Percentiles rank a stretch among this genome's conserved stretches.
phyloP scores from a whole-genome alignment of 2,113 vertebrate species.

The Bubo bubo region DNA sequence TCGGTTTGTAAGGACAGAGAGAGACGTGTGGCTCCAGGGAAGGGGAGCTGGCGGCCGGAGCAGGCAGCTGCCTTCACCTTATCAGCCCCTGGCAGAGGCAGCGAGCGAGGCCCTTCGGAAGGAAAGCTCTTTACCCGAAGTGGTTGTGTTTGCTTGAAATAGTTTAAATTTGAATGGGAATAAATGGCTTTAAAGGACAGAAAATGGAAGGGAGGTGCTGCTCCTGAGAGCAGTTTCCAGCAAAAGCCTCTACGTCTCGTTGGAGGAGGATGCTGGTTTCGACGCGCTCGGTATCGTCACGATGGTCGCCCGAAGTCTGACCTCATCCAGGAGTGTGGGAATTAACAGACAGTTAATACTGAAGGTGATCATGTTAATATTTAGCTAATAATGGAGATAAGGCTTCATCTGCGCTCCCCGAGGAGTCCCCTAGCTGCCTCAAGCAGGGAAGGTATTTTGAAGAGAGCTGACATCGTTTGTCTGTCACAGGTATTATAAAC shows the following conservation, averaged over 20 bases:
- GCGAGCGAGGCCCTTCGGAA: background rate
- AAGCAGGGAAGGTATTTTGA: background rate
- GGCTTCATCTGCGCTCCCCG: fast-evolving
- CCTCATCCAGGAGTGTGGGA: background rate
- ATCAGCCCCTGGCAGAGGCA: background rate
- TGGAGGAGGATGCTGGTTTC: background rate
- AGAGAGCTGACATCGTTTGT: background rate
- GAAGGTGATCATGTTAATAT: background rate
- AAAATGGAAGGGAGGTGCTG: background rate
- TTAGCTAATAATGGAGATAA: fast-evolving
- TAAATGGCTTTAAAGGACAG: background rate
- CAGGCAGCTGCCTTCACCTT: background rate
- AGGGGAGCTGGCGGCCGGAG: fast-evolving
- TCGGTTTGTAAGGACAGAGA: background rate
- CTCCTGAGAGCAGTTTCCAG: background rate
- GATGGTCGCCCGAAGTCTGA: background rate
- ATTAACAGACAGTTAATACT: fast-evolving
- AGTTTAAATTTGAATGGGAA: background rate
- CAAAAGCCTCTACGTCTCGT: fast-evolving
- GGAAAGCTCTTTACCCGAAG: background rate
- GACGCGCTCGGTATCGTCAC: fast-evolving
- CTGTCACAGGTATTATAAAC: background rate
- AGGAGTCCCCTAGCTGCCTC: background rate
- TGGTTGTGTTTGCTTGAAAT: background rate
- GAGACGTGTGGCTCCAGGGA: background rate